phyloP scores from a whole-genome alignment of 2,888 invertebrate species.

The Tinea trinotella region DNA sequence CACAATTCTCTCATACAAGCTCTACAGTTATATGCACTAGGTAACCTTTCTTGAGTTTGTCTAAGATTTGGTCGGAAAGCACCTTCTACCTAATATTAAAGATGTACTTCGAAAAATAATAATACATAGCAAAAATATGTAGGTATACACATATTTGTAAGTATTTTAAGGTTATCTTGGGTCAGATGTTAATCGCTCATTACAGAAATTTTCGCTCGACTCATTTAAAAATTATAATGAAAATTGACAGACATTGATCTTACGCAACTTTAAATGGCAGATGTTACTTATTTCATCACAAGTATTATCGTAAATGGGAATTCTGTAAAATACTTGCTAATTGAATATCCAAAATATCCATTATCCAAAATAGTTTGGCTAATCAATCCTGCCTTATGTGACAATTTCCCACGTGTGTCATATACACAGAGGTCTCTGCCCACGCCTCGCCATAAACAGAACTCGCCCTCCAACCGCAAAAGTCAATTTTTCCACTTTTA shows the following conservation, averaged over 20 bases:
- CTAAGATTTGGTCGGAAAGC: too few relatives aligned
- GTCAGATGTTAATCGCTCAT: background rate
- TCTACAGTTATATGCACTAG: too few relatives aligned
- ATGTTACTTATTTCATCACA: background rate
- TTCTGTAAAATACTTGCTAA: conserved; percentile 1
- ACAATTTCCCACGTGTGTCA: conserved; percentile 13
- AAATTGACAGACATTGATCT: background rate
- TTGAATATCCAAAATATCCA: background rate
- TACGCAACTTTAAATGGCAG: background rate
- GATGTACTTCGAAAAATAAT: too few relatives aligned
- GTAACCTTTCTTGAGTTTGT: too few relatives aligned
- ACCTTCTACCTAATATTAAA: too few relatives aligned
- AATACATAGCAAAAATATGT: too few relatives aligned
- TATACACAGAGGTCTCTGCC: background rate
- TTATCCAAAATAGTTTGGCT: background rate
- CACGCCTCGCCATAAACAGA: conserved; percentile 17
- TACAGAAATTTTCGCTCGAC: background rate
- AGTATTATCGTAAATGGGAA: too few relatives aligned
- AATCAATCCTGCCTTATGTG: background rate
- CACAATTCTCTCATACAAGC: too few relatives aligned
- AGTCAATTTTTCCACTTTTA: conserved; percentile 44
- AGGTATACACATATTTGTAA: too few relatives aligned
- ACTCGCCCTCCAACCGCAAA: conserved; percentile 35
- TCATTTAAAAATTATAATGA: background rate
- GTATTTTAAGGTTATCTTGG: background rate